Evolutionary conservation across 2,888 invertebrate species (phyloP), one percentile per base, ranked within the genome.

Genomic region (Crioceris asparagi): DNA sequence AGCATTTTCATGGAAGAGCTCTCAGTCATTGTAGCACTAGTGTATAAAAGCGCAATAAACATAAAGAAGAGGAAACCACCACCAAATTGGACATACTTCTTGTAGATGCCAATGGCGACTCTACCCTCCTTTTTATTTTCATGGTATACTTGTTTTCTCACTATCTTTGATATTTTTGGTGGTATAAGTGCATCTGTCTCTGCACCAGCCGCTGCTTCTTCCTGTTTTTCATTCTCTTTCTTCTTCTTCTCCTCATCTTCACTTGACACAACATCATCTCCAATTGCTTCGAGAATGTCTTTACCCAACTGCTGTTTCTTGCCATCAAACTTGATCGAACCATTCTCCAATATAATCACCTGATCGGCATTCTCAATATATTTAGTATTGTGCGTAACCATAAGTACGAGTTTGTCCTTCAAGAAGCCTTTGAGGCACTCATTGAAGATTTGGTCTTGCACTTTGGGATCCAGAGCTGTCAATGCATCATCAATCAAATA

Each of bases 401-500:
- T 62, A 32, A 79, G 66, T 30, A 71, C 59, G 7, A 54, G 19
- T 44, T 53, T 52, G 26, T 50, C 45, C 35, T 47, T 47, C 4
- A 57, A 38, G 25, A 53, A 56, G 4, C 47, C 47, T 38, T 46
- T 43, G 21, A 59, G 48, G 36, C 57, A 87, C 52, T 75, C 72
- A 18, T 81, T 72, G 59, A 84, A 86, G 3, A 81, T 64, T 49
- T 77, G 73, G 21, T 75, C 69, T 2, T 79, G 80, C 0, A 87
- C 84, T 36, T 74, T 74, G 0, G 81, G 70, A 52, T 87, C 87
- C 1, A 87, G 79, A 0, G 85, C 83, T 25, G 83, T 82, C 11
- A 87, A 61, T 0, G 85, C 84, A 57, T 87, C 86, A 51, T 87
- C 85, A 21, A 86, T 61, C 17, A 86, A 63, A 53, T 84, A 86